Conservation (phyloP, 2,888 invertebrate genomes). For the Acrobasis consociella region DNA sequence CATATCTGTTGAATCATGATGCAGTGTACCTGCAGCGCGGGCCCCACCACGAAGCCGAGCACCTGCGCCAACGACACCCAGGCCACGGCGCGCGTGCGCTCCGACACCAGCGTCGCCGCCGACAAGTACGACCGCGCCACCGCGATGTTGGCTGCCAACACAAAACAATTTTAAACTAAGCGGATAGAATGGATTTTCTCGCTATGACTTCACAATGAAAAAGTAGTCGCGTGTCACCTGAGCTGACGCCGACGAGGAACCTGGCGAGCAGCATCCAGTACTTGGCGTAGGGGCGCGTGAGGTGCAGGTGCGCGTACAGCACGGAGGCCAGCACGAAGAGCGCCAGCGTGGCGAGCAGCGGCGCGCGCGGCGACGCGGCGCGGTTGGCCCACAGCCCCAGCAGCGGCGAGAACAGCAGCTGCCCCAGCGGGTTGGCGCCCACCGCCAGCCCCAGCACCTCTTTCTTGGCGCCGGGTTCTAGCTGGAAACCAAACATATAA, state of each 20-base stretch:
- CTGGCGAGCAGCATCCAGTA: slow-evolving; percentile 90
- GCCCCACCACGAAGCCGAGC: slow-evolving; percentile 93
- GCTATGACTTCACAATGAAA: too few relatives aligned
- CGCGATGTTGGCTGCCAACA: slow-evolving; percentile 88
- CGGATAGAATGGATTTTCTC: too few relatives aligned
- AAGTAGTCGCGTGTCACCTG: slow-evolving; percentile 75
- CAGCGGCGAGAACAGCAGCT: slow-evolving; percentile 92
- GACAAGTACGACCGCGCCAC: slow-evolving; percentile 93
- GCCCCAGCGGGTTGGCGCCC: slow-evolving; percentile 93
- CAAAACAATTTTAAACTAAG: neutral
- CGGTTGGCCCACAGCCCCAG: slow-evolving; percentile 93
- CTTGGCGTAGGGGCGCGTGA: slow-evolving; percentile 85
- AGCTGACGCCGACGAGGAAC: slow-evolving; percentile 92
- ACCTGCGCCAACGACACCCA: slow-evolving; percentile 93
- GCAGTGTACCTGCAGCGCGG: slow-evolving; percentile 85
- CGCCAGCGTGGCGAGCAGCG: slow-evolving; percentile 86
- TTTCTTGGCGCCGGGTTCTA: slow-evolving; percentile 90
- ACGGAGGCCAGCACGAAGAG: slow-evolving; percentile 89
- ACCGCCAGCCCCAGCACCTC: slow-evolving; percentile 93
- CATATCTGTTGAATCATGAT: neutral
- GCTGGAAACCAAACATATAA: slow-evolving; percentile 69
- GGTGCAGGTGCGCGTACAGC: slow-evolving; percentile 89
- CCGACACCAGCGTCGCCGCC: slow-evolving; percentile 90
- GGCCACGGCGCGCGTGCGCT: slow-evolving; percentile 92
- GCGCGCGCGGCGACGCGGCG: slow-evolving; percentile 86